A percentile compares a stretch with the other conserved stretches of the same genome.
phyloP scores from a whole-genome alignment of 53 echinoderm and acorn worm genomes.

The Holothuria leucospilota region DNA sequence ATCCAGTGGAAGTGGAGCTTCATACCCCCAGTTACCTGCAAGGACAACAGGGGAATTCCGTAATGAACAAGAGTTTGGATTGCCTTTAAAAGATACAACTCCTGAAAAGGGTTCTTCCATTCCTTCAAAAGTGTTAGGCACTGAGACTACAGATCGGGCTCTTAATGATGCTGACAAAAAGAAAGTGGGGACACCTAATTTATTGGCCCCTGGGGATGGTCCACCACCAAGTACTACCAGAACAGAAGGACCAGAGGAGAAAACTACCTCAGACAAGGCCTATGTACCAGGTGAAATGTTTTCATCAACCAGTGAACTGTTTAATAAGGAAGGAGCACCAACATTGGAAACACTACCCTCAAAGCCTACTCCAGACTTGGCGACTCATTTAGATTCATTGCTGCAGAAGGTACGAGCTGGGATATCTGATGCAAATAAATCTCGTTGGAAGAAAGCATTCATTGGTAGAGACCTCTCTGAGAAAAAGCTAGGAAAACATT shows the following conservation, averaged over 20 bases:
- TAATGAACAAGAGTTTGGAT: too few relatives aligned
- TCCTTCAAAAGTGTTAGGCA: too few relatives aligned
- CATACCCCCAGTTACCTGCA: too few relatives aligned
- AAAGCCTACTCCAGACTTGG: background rate
- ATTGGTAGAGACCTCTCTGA: background rate
- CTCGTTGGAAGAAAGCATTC: background rate
- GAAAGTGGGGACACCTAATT: background rate
- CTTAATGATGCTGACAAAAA: background rate
- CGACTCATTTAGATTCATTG: conserved; percentile 11
- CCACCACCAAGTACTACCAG: too few relatives aligned
- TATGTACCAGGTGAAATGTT: background rate
- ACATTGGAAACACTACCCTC: background rate
- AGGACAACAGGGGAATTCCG: too few relatives aligned
- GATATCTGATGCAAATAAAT: background rate
- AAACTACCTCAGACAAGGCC: background rate
- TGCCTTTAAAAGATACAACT: too few relatives aligned
- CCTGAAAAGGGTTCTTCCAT: too few relatives aligned
- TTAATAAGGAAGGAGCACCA: background rate
- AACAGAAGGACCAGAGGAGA: background rate
- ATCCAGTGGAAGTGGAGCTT: too few relatives aligned
- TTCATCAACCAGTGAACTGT: too few relatives aligned
- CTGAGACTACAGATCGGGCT: background rate
- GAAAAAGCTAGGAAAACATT: background rate
- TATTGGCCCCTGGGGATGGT: too few relatives aligned
- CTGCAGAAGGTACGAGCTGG: conserved; percentile 37